phyloP scores from a whole-genome alignment of 2,797 vertebrate genomes.

The Malurus leucopterus region DNA sequence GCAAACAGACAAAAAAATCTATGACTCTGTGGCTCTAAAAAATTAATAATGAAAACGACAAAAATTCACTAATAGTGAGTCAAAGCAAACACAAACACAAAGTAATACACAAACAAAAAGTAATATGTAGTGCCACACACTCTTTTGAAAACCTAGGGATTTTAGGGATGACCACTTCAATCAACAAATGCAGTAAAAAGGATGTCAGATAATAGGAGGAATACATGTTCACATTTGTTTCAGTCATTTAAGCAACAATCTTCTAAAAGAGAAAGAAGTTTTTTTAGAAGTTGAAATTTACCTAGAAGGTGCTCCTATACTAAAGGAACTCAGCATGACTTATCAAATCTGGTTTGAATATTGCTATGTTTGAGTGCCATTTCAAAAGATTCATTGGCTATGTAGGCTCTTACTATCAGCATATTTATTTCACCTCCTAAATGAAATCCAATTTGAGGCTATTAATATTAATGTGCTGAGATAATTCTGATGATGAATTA shows the following conservation, averaged over 20 bases:
- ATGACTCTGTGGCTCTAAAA: neutral
- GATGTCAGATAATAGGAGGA: neutral
- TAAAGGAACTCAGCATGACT: conserved; percentile 49
- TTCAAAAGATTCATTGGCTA: conserved; percentile 54
- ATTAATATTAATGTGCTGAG: conserved; percentile 87
- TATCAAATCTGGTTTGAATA: conserved; percentile 41
- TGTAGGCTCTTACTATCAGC: conserved; percentile 73
- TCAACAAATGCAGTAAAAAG: neutral
- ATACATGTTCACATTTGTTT: neutral
- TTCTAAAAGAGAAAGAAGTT: neutral
- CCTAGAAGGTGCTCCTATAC: conserved; percentile 30
- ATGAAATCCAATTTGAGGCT: conserved; percentile 85
- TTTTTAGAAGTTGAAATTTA: conserved; percentile 49
- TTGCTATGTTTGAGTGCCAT: conserved; percentile 23
- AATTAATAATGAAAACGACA: neutral
- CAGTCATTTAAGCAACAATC: neutral
- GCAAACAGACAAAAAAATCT: neutral
- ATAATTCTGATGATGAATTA: conserved; percentile 92
- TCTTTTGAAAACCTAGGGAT: neutral
- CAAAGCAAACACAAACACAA: neutral
- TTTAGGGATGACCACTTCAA: neutral
- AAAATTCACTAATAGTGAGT: neutral
- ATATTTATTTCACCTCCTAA: conserved; percentile 83
- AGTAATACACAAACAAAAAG: neutral
- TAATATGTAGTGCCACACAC: neutral